These are phyloP conservation scores for Melolontha melolontha DNA, from an alignment of 2,888 invertebrate species.

Conservation along the genomic window DNA sequence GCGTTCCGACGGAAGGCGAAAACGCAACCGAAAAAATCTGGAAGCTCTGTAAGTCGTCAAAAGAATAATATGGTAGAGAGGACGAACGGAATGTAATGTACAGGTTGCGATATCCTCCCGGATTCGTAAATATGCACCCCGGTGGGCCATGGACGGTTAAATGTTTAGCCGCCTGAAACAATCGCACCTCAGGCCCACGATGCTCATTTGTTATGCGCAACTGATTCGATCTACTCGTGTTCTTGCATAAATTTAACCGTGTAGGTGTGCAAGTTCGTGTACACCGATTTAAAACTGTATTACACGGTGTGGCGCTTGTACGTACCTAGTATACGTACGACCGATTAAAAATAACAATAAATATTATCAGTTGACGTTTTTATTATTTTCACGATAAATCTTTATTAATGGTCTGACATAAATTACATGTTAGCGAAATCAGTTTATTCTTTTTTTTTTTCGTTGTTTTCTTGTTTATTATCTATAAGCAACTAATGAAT, in stretches of 20 bases:
- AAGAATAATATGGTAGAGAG: too few relatives aligned
- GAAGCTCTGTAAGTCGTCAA: too few relatives aligned
- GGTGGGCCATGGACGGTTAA: slow-evolving; percentile 52
- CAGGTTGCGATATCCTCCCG: slow-evolving; percentile 34
- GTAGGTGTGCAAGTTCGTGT: slow-evolving; percentile 45
- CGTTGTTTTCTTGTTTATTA: not conserved
- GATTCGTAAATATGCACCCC: slow-evolving; percentile 55
- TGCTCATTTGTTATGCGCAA: slow-evolving; percentile 59
- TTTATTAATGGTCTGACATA: slow-evolving; percentile 19
- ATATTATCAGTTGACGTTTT: slow-evolving; percentile 17
- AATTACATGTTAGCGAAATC: slow-evolving; percentile 14
- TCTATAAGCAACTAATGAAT: slow-evolving; percentile 3
- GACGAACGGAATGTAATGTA: too few relatives aligned
- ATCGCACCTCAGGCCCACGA: slow-evolving; percentile 57
- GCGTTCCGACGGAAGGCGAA: not conserved
- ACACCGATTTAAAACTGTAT: slow-evolving; percentile 16
- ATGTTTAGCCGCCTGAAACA: slow-evolving; percentile 57
- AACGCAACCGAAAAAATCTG: slow-evolving; percentile 20
- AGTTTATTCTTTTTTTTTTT: slow-evolving; percentile 6
- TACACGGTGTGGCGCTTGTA: slow-evolving; percentile 3
- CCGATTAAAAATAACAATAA: slow-evolving; percentile 23
- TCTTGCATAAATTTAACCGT: slow-evolving; percentile 57
- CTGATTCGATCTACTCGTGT: slow-evolving; percentile 58
- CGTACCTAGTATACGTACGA: too few relatives aligned
- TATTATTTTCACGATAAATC: slow-evolving; percentile 26